These are phyloP conservation scores for Lagorchestes hirsutus DNA, from an alignment of 2,797 vertebrate species.

Conservation along the genomic window DNA sequence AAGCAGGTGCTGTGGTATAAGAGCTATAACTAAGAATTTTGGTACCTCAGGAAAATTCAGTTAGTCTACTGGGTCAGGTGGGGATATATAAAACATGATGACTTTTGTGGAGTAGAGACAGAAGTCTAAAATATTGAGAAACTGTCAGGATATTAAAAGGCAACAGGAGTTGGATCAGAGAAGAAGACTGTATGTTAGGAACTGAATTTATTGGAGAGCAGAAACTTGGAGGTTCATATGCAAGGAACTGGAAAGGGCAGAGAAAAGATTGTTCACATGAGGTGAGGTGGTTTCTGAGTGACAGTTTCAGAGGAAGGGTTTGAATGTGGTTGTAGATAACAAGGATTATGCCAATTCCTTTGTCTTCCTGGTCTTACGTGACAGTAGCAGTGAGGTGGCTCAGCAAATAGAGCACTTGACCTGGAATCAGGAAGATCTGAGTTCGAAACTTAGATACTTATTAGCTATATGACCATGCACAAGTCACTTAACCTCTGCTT, in stretches of 20 bases:
- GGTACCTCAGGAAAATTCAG: neutral
- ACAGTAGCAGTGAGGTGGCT: neutral
- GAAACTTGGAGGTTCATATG: neutral
- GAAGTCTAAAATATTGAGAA: neutral
- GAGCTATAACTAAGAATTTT: neutral
- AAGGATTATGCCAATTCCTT: neutral
- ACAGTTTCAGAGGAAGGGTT: neutral
- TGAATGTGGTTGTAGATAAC: neutral
- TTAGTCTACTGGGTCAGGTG: neutral
- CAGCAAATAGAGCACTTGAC: neutral
- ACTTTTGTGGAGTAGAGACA: neutral
- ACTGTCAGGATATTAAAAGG: neutral
- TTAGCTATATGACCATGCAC: neutral
- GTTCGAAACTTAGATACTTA: neutral
- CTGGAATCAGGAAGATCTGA: neutral
- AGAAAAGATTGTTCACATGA: neutral
- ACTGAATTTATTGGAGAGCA: neutral
- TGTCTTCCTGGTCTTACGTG: neutral
- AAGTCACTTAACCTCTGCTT: neutral
- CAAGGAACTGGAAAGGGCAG: neutral
- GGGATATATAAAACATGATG: neutral
- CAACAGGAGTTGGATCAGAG: neutral
- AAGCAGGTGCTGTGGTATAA: neutral
- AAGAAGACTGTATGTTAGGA: neutral
- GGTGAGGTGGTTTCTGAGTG: neutral